These are phyloP conservation scores for Nyleta sp. DNA, from an alignment of 2,888 invertebrate genomes.

Conservation along the genomic window DNA sequence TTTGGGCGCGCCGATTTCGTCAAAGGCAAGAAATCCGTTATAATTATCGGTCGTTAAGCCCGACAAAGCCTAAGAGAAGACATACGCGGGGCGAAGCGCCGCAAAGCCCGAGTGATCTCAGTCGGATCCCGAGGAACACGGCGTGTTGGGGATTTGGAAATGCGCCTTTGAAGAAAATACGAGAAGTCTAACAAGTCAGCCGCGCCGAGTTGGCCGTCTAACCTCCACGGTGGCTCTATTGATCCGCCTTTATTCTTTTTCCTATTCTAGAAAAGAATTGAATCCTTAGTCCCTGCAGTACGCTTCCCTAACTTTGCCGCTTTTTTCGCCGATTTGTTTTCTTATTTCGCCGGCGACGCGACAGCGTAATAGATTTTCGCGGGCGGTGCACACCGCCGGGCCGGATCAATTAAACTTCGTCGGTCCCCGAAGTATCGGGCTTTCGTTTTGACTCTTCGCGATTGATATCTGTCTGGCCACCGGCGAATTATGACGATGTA, in stretches of 20 bases:
- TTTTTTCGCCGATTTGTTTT: slow-evolving; percentile 46
- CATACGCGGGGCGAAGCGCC: slow-evolving; percentile 23
- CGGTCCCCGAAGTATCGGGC: no score
- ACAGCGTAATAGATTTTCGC: slow-evolving; percentile 57
- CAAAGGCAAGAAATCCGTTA: not conserved
- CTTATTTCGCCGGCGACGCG: slow-evolving; percentile 43
- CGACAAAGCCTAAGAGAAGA: slow-evolving; percentile 45
- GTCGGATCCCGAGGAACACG: slow-evolving; percentile 62
- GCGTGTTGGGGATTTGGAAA: slow-evolving; percentile 75
- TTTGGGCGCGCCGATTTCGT: not conserved
- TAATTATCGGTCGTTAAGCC: slow-evolving; percentile 51
- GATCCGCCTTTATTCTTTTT: slow-evolving; percentile 73
- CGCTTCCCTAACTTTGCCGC: slow-evolving; percentile 69
- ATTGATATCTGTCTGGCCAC: no score
- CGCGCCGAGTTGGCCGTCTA: slow-evolving; percentile 66
- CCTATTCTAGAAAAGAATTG: slow-evolving; percentile 76
- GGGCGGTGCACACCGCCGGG: no score
- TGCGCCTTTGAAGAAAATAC: slow-evolving; percentile 78
- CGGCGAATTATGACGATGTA: no score
- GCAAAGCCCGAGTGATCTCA: slow-evolving; percentile 40
- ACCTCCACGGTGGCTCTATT: slow-evolving; percentile 71
- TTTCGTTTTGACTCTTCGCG: no score
- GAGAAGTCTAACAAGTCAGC: slow-evolving; percentile 70
- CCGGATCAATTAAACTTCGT: slow-evolving; percentile 57
- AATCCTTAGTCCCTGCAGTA: slow-evolving; percentile 75